phyloP scores from a whole-genome alignment of 1,140 invertebrate species.

The Tribolium madens region DNA sequence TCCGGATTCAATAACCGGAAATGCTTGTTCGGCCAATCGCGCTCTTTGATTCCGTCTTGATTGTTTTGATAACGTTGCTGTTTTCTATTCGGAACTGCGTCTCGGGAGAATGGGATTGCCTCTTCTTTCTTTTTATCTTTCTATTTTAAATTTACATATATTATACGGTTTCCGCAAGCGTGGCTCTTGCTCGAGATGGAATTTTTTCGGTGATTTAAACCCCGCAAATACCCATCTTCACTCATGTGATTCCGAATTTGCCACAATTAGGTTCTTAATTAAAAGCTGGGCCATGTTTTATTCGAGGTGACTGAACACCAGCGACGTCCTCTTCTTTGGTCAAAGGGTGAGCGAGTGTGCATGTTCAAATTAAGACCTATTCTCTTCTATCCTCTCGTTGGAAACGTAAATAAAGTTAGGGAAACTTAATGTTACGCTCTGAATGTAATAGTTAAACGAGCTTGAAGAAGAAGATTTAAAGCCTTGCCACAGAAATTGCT shows the following conservation, averaged over 20 bases:
- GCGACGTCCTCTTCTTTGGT: conserved; percentile 47
- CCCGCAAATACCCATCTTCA: neutral
- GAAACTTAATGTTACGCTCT: conserved; percentile 43
- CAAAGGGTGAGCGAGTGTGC: conserved; percentile 53
- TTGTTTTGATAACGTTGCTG: conserved; percentile 57
- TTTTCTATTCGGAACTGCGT: conserved; percentile 49
- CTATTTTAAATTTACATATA: conserved; percentile 55
- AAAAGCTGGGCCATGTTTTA: conserved; percentile 54
- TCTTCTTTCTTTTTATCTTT: conserved; percentile 49
- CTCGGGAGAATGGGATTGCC: conserved; percentile 47
- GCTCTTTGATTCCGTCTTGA: conserved; percentile 57
- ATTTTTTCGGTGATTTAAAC: conserved; percentile 45
- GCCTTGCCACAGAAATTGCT: conserved; percentile 17
- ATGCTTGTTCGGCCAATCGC: conserved; percentile 54
- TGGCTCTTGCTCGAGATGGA: conserved; percentile 23
- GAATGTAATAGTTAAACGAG: conserved; percentile 47
- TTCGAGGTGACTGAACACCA: conserved; percentile 54
- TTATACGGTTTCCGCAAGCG: conserved; percentile 46
- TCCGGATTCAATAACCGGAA: conserved; percentile 59
- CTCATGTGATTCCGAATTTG: conserved; percentile 51
- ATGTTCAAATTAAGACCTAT: conserved; percentile 55
- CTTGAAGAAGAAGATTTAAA: conserved; percentile 48
- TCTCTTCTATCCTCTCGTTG: conserved; percentile 41
- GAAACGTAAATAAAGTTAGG: conserved; percentile 39
- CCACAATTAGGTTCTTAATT: conserved; percentile 54